Evolutionary conservation across 2,797 vertebrate genomes (phyloP), one percentile per base, ranked within the genome.

Genomic region (Melanogrammus aeglefinus): DNA sequence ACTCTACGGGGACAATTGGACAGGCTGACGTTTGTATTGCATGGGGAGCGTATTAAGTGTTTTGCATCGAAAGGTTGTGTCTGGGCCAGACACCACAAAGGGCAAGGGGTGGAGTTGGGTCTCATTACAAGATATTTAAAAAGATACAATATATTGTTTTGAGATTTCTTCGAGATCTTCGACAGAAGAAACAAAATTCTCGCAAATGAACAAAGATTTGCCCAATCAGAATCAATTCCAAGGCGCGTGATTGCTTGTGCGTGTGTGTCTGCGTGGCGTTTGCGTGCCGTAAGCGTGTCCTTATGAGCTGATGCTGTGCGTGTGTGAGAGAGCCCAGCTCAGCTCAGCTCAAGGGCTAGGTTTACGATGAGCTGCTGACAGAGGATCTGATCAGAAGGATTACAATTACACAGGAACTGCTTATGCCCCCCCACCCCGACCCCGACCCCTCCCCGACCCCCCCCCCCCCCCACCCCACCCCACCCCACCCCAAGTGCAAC

Each of bases 281-380:
- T 36, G 74, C 31, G 57, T 47, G 73, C 66, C 57, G 35, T 36
- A 36, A 36, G 35, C 33, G 27, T 33, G 74, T 57, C 73, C 76
- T 47, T 9, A 16, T 24, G 18, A 74, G 35, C 39, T 36, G 35
- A 24, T 24, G 38, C n/a, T 13, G 12, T 13, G 39, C 35, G 8
- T 41, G 75, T 80, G 80, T 75, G 31, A 51, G 41, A 27, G 33
- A 75, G 69, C 66, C 78, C 77, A 13, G 7, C 79, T 78, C 77
- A 87, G 83, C 83, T 57, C 10, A 81, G 81, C 87, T 86, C 78
- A 78, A 63, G 85, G 84, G 89, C 83, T 83, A 79, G 85, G 75
- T 90, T 90, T 90, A 86, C 86, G 85, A 87, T 89, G 85, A 86
- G 82, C 69, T 90, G 84, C 91, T 90, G 87, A 88, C 89, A 85